Conservation (phyloP, 2,113 vertebrate genomes). For the Fulica atra region DNA sequence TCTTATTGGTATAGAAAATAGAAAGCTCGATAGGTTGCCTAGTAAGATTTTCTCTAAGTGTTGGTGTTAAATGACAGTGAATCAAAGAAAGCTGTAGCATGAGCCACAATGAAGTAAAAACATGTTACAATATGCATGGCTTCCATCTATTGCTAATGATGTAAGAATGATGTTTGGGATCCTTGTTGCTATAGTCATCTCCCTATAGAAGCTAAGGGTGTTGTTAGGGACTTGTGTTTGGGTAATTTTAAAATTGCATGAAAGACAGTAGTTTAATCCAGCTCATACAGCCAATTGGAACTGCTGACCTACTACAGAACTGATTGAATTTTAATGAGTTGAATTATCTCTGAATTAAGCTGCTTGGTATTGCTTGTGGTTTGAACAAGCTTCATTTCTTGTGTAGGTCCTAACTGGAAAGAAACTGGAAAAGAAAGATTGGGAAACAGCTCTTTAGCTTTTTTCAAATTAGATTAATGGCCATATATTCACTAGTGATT, state of each 20-base stretch:
- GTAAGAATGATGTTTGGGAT: neutral
- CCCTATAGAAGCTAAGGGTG: neutral
- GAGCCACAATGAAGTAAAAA: neutral
- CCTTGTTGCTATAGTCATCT: neutral
- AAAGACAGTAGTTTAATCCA: neutral
- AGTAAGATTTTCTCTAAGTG: neutral
- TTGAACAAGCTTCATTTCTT: neutral
- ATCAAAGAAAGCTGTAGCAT: neutral
- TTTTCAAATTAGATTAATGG: neutral
- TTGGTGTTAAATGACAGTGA: neutral
- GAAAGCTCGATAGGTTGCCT: neutral
- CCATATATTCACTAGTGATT: neutral
- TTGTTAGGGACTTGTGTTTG: constrained; percentile 28
- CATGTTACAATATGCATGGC: neutral
- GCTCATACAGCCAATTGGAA: neutral
- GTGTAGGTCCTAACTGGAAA: neutral
- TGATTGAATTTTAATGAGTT: constrained; percentile 48
- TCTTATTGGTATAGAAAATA: neutral
- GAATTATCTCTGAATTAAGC: constrained; percentile 6
- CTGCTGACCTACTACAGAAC: neutral
- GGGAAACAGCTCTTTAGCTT: neutral
- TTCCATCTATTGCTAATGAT: neutral
- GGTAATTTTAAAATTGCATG: constrained; percentile 2
- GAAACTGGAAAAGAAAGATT: neutral
- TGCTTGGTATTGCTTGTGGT: neutral